These are phyloP conservation scores for Eulemur macaco DNA, from an alignment of 2,113 vertebrate genomes.

Conservation along the genomic window DNA sequence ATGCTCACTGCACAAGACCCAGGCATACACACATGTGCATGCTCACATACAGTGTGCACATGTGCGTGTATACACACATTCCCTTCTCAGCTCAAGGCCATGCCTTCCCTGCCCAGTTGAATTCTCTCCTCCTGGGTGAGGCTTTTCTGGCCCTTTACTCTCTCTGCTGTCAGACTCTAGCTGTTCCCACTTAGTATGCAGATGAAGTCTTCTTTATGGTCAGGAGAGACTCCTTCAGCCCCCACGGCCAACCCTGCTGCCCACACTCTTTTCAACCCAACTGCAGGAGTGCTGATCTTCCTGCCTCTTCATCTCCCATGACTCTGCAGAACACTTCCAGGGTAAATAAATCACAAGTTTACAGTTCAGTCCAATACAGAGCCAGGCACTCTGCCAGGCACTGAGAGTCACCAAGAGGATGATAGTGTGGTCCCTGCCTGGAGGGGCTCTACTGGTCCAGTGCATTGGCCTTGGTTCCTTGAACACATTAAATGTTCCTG, in stretches of 20 bases:
- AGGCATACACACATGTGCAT: not conserved
- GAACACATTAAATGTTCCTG: not conserved
- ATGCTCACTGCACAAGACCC: not conserved
- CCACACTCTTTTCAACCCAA: not conserved
- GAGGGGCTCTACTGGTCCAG: not conserved
- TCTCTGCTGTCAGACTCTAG: not conserved
- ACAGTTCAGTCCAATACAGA: not conserved
- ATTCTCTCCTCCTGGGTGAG: not conserved
- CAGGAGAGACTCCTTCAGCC: not conserved
- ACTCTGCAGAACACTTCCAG: not conserved
- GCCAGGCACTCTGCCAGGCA: not conserved
- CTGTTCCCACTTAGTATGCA: too few relatives aligned
- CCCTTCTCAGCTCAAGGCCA: not conserved
- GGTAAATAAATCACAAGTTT: not conserved
- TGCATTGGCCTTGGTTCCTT: not conserved
- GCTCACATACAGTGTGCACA: fast-evolving
- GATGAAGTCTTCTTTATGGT: not conserved
- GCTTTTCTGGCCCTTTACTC: not conserved
- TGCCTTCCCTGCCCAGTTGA: too few relatives aligned
- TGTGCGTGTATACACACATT: too few relatives aligned
- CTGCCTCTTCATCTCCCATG: not conserved
- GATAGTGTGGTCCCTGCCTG: not conserved
- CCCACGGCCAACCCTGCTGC: too few relatives aligned
- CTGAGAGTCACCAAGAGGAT: not conserved
- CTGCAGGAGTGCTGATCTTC: not conserved